These are phyloP conservation scores for Trematomus bernacchii DNA, from an alignment of 2,797 vertebrate genomes.

Conservation along the genomic window DNA sequence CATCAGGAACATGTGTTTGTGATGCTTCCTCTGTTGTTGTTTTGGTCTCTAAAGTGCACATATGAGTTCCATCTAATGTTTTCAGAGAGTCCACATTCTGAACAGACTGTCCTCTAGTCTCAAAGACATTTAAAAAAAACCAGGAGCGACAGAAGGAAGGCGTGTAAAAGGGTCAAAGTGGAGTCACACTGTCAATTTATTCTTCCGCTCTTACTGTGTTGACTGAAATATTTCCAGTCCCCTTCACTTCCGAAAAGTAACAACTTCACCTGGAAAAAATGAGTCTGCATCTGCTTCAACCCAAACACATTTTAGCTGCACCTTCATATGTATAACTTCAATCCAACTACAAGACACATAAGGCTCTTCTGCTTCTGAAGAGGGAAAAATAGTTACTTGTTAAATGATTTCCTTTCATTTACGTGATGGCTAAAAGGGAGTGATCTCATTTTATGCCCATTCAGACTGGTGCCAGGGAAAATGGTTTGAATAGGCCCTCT, in stretches of 20 bases:
- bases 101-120: background rate
- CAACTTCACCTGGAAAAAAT: constrained; percentile 48
- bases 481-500: constrained; percentile 83
- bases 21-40: background rate
- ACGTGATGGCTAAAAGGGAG: constrained; percentile 51
- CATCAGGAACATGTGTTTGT: constrained; percentile 24
- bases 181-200: constrained; percentile 44
- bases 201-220: constrained; percentile 26
- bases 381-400: constrained; percentile 43
- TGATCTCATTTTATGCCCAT: constrained; percentile 78
- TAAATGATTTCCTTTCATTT: constrained; percentile 44
- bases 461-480: constrained; percentile 74
- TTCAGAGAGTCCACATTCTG: too few species aligned
- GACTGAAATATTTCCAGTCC: constrained; percentile 65
- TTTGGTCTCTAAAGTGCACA: background rate
- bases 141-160: constrained; percentile 6
- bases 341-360: constrained; percentile 14
- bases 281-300: constrained; percentile 39
- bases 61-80: background rate
- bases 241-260: constrained; percentile 59
- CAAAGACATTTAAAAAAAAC: background rate
- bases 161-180: constrained; percentile 29
- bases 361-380: constrained; percentile 38
- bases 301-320: constrained; percentile 19
- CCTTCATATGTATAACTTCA: constrained; percentile 9